Evolutionary conservation across 2,888 invertebrate species (phyloP).

Genomic region (Catocala nupta): DNA sequence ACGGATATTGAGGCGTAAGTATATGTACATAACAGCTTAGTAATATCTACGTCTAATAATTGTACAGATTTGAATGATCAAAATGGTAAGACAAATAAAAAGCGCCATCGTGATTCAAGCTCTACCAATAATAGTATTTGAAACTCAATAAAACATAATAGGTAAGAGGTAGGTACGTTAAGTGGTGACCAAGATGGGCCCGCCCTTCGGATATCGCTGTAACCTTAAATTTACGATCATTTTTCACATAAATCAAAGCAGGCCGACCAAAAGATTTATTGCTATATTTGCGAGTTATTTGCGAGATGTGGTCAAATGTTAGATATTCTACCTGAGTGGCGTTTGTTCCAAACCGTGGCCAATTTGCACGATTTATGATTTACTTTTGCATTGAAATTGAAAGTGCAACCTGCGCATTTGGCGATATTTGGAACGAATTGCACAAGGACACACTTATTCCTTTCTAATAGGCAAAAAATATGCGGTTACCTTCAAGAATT

Average conservation of each 20-base stretch:
- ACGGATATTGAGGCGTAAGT: too few species aligned
- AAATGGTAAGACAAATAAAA: neutral
- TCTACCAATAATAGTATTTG: slow-evolving; percentile 31
- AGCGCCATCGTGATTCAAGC: neutral
- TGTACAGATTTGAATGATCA: too few species aligned
- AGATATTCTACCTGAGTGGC: slow-evolving; percentile 72
- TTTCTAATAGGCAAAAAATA: neutral
- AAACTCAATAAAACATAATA: slow-evolving; percentile 62
- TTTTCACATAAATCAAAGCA: slow-evolving; percentile 87
- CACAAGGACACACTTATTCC: slow-evolving; percentile 4
- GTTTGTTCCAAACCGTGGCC: slow-evolving; percentile 59
- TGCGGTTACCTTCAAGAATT: slow-evolving; percentile 2
- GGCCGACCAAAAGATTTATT: slow-evolving; percentile 83
- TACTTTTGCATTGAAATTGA: slow-evolving; percentile 69
- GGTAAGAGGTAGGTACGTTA: slow-evolving; percentile 67
- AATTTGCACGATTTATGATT: slow-evolving; percentile 69
- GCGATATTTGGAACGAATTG: slow-evolving; percentile 17
- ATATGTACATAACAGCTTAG: too few species aligned
- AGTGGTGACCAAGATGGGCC: slow-evolving; percentile 59
- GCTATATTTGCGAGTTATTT: slow-evolving; percentile 70
- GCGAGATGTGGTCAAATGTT: slow-evolving; percentile 70
- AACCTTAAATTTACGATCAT: slow-evolving; percentile 87
- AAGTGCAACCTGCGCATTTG: slow-evolving; percentile 62
- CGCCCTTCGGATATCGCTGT: slow-evolving; percentile 71
- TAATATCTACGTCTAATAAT: too few species aligned